A percentile compares a stretch with the other conserved stretches of the same genome.
phyloP scores from a whole-genome alignment of 2,888 invertebrate genomes.

The Plagodis dolabraria region DNA sequence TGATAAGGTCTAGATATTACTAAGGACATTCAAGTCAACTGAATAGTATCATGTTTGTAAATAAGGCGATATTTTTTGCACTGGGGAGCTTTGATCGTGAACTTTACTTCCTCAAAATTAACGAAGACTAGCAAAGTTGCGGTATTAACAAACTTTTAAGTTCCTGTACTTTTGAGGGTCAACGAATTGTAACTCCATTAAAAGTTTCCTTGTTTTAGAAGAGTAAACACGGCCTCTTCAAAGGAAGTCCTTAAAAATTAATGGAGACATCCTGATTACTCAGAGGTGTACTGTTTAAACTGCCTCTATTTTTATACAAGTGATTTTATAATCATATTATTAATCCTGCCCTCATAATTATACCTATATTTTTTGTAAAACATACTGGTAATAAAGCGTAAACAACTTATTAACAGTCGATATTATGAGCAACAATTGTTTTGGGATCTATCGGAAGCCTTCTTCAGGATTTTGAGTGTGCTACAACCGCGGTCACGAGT shows the following conservation, averaged over 20 bases:
- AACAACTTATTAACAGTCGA: background rate
- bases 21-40: too few species aligned
- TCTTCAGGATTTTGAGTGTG: too few species aligned
- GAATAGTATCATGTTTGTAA: too few species aligned
- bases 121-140: conserved; percentile 29
- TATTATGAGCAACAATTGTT: too few species aligned
- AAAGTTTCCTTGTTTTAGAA: conserved; percentile 79
- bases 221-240: conserved; percentile 71
- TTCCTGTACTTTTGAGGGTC: conserved; percentile 63
- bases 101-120: conserved; percentile 25
- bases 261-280: conserved; percentile 80
- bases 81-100: background rate
- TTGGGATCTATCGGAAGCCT: too few species aligned
- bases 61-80: background rate
- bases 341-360: too few species aligned
- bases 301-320: conserved; percentile 59
- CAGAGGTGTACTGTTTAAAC: conserved; percentile 61
- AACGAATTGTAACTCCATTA: conserved; percentile 81
- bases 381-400: too few species aligned
- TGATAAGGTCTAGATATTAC: too few species aligned
- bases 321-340: conserved; percentile 5
- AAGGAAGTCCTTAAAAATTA: conserved; percentile 83
- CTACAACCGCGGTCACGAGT: too few species aligned
- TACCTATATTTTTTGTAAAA: too few species aligned
- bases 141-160: conserved; percentile 36